Evolutionary conservation across 1,140 invertebrate genomes (phyloP), one percentile per base, ranked within the genome.

Genomic region (Uloborus diversus): DNA sequence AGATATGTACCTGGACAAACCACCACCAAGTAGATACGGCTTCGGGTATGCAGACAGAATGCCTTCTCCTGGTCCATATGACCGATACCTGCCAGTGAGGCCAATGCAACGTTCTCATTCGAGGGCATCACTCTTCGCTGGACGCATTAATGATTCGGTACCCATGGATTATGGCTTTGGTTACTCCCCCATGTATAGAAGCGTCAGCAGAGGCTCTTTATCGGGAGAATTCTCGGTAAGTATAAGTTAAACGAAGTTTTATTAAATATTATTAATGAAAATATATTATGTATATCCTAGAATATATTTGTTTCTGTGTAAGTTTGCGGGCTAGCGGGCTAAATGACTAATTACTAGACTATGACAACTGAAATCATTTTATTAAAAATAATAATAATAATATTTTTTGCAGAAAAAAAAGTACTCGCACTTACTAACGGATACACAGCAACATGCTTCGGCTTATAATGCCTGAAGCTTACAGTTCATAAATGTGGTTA

Each of bases 141-240:
- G 2, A 59, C 64, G 25, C 1, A n/a, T 78, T 13, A 79, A 61
- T 27, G 76, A 79, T 47, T 4, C 49, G 1, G 47, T 30, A 7
- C 61, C 61, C 0, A 42, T 79, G 51, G 65, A 68, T 4, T 69
- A 69, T 49, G 76, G 49, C 13, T 37, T 56, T 56, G 73, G 73
- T 28, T 9, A 30, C 28, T 32, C 7, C 5, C 61, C 79, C 0
- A 59, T 80, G 56, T 80, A 80, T 25, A 62, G 79, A 25, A 80
- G 79, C 25, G 37, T 71, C 17, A 80, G 79, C 37, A 5, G 59
- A 57, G 56, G 51, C 25, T 80, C 79, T 5, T 32, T 80, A 5
- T 65, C 59, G n/a, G 78, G 78, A 20, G 73, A 76, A 17, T 68
- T 62, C 56, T 11, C 78, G 20, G 78, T 80, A 33, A 80, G 68